Conservation (phyloP, 2,113 vertebrate genomes). For the Cisticola juncidis region DNA sequence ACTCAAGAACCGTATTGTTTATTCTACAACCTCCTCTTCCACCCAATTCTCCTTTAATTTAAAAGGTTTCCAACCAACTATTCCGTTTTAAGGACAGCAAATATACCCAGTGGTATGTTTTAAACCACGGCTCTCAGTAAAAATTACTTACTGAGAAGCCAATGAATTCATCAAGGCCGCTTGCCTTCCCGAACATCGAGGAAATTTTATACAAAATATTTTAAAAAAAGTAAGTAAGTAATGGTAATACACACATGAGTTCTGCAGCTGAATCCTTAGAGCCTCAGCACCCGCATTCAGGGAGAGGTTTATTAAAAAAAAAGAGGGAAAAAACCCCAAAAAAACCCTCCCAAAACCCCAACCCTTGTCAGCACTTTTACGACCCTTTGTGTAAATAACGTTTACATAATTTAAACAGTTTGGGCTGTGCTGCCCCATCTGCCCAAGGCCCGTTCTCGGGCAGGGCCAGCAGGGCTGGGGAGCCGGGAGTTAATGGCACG, state of each 20-base stretch:
- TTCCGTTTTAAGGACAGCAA: background rate
- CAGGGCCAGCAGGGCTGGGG: slow-evolving; percentile 62
- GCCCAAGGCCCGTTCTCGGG: slow-evolving; percentile 77
- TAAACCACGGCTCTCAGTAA: slow-evolving; percentile 37
- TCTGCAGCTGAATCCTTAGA: background rate
- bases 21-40: background rate
- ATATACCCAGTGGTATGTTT: slow-evolving; percentile 22
- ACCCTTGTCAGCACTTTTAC: background rate
- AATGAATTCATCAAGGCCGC: slow-evolving; percentile 50
- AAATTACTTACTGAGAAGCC: slow-evolving; percentile 63
- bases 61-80: background rate
- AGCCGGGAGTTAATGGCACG: slow-evolving; percentile 74
- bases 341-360: background rate
- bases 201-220: background rate
- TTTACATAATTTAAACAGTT: slow-evolving; percentile 83
- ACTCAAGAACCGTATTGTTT: background rate
- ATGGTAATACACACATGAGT: background rate
- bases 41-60: background rate
- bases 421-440: slow-evolving; percentile 75
- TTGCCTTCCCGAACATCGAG: background rate
- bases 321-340: background rate
- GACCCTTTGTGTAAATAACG: slow-evolving; percentile 87
- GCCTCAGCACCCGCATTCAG: background rate
- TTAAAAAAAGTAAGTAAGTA: background rate
- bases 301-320: slow-evolving; percentile 72